Base-by-base conservation (phyloP, 2,797 vertebrate species). In the Kryptopterus vitreolus region DNA sequence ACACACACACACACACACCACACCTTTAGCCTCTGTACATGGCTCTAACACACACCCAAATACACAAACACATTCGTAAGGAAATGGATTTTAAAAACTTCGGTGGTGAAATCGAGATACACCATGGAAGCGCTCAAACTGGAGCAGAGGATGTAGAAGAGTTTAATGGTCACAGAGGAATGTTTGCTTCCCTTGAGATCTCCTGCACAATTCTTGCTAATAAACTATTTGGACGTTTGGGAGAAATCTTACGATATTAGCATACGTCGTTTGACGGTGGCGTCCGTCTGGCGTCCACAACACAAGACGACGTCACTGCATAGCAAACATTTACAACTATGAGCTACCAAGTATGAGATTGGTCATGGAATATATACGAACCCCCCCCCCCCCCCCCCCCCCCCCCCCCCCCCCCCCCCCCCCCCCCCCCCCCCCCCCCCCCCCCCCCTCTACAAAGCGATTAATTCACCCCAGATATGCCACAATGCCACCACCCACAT, bases 11-110 rank as follows among this genome's bases (percentile, higher is more conserved):
- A 62, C 63, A 50, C 13, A 77, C 43, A 53, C 24, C 38, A 43
- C 7, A 43, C 73, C 50, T 68, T 48, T 18, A 53, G 68, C 52
- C 62, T 74, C 69, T 82, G 73, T 63, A 77, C 76, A n/a, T 1
- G 24, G 53, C 76, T 66, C 78, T n/a, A 59, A 58, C 68, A 81
- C 52, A 69, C 65, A 68, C 62, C 78, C 73, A 77, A 59, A 62
- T 70, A 50, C 13, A 76, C 43, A 52, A 33, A 70, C 38, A 43
- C 33, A 26, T 33, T 20, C 2, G 55, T 10, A 43, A 43, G 35
- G 33, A 46, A 59, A 74, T 50, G 8, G 29, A n/a, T 55, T 53
- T n/a, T n/a, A n/a, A n/a, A 20, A 20, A 55, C 1, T 33, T n/a
- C 22, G 29, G 66, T n/a, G 16, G 38, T 18, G 3, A 48, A 50